Evolutionary conservation across 2,888 invertebrate genomes (phyloP), one percentile per base, ranked within the genome.

Genomic region (Oscheius sp.): DNA sequence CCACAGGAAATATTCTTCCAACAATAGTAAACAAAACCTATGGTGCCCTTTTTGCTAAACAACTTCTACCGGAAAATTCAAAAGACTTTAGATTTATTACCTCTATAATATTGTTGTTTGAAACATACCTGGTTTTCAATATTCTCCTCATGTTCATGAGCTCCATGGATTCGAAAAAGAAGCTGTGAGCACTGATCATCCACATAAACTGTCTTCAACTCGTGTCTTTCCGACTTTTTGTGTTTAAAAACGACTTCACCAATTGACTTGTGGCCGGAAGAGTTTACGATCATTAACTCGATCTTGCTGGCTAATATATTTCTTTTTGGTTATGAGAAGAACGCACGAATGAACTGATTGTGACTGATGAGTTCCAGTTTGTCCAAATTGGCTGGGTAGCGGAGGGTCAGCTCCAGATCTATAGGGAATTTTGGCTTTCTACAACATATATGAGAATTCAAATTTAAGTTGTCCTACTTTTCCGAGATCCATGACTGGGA

Each of bases 171-270:
- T 48, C 74, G 55, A 29, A 81, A 58, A 1, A 79, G 59, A 9
- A 81, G 37, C 32, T 66, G 63, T 1, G 74, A 37, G 42, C 78
- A 77, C 32, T 47, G 73, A 60, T 82, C 82, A 70, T 84, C 81
- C 50, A 84, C 58, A 72, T 79, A 84, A n/a, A 84, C 77, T 32
- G 79, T 82, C 63, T 84, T 84, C 62, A 84, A 55, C 66, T 84
- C 84, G 53, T 81, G 79, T 51, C 81, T 81, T 33, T 72, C 65
- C 33, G 55, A 55, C 71, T 79, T 59, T 58, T 68, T 72, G 63
- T 73, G 75, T 74, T 84, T 76, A 63, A 76, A 82, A 47, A 66
- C 71, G 13, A 77, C 79, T 59, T 77, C 81, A 42, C 76, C 80
- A 51, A 80, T 48, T 1, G 78, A 60, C 74, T 72, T 21, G 75